A percentile compares a stretch with the other conserved stretches of the same genome.
Conservation (phyloP, 64 coral and sea anemone species). For the Montipora efflorescens region DNA sequence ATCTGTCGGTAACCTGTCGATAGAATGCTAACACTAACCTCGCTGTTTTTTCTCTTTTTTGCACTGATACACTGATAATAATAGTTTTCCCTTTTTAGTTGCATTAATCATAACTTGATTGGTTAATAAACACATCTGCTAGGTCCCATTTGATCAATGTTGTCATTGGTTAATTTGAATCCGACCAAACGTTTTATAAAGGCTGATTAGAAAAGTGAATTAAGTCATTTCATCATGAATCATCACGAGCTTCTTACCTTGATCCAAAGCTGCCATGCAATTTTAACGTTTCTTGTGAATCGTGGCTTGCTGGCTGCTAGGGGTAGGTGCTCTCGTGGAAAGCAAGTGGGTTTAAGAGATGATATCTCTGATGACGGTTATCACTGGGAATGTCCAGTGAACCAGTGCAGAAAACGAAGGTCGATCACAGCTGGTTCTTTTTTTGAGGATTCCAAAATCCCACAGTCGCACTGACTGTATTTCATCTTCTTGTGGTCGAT, state of each 20-base stretch:
- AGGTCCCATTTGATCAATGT: too few species aligned
- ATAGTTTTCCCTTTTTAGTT: not conserved
- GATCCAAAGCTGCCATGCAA: too few species aligned
- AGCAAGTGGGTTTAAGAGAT: not conserved
- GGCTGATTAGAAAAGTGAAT: too few species aligned
- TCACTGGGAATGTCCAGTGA: not conserved
- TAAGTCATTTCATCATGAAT: too few species aligned
- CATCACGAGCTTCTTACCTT: too few species aligned
- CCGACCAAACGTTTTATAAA: too few species aligned
- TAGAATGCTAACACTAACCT: not conserved
- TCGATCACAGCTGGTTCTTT: too few species aligned
- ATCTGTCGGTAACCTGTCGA: not conserved
- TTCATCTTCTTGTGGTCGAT: too few species aligned
- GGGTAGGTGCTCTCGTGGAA: not conserved
- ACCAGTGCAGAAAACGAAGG: not conserved
- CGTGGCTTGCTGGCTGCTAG: not conserved
- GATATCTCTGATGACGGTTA: not conserved
- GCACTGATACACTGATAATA: not conserved
- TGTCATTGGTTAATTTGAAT: too few species aligned
- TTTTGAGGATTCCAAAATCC: too few species aligned
- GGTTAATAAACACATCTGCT: too few species aligned
- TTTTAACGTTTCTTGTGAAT: not conserved
- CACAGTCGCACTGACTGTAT: too few species aligned
- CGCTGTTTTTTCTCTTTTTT: not conserved
- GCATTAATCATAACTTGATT: not conserved